Percentiles rank a stretch among this genome's conserved stretches.
phyloP scores from a whole-genome alignment of 1,140 invertebrate genomes.

The Pinna nobilis region DNA sequence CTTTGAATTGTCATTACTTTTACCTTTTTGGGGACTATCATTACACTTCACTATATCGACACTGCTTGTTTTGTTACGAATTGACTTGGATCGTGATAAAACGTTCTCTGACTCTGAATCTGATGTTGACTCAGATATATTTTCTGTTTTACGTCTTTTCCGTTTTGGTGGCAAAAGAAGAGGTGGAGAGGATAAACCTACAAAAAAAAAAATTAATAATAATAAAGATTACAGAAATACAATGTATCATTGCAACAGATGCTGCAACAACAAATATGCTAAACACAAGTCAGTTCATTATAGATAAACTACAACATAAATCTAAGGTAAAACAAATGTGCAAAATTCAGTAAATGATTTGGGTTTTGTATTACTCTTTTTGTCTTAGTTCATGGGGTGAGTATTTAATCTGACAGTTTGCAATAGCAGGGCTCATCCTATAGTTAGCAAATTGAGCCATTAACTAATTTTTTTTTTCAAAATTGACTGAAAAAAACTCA shows the following conservation, averaged over 20 bases:
- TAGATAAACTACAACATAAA: not conserved
- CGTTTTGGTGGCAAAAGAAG: slow-evolving; percentile 21
- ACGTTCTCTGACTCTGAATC: slow-evolving; percentile 37
- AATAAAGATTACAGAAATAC: not conserved
- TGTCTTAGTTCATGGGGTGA: not conserved
- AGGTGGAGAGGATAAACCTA: slow-evolving; percentile 15
- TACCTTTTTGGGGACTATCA: slow-evolving; percentile 2
- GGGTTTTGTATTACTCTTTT: not conserved
- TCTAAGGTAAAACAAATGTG: not conserved
- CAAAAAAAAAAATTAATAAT: slow-evolving; percentile 16
- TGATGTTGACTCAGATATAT: slow-evolving; percentile 18
- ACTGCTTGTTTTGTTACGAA: not conserved
- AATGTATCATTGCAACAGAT: not conserved
- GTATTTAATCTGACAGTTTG: not conserved
- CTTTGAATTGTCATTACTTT: slow-evolving; percentile 9
- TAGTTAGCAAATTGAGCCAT: not conserved
- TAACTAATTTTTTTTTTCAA: not conserved
- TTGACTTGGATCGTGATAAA: slow-evolving; percentile 29
- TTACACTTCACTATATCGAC: slow-evolving; percentile 32
- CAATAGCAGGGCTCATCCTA: no score
- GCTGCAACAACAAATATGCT: not conserved
- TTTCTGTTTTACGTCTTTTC: slow-evolving; percentile 34
- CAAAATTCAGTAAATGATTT: not conserved
- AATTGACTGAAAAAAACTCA: not conserved
- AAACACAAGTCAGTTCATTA: not conserved